Evolutionary conservation across 2,113 vertebrate species (phyloP).

Genomic region (Malurus alboscapulatus): DNA sequence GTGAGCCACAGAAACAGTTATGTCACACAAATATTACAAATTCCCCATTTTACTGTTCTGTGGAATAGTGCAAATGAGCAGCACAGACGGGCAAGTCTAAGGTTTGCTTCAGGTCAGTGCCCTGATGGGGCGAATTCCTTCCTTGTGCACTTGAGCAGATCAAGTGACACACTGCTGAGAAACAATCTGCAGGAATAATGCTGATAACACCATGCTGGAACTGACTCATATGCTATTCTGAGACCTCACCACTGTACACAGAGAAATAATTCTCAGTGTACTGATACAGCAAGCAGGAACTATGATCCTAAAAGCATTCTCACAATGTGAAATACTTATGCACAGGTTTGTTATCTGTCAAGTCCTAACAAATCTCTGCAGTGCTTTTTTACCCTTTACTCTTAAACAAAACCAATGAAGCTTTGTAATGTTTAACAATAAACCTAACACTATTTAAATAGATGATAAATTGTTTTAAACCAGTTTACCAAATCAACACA

Average conservation of each 20-base stretch:
- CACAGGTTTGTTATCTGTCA: not conserved
- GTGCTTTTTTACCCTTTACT: not conserved
- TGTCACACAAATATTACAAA: not conserved
- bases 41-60: not conserved
- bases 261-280: not conserved
- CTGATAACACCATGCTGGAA: conserved; percentile 11
- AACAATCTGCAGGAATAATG: not conserved
- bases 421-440: not conserved
- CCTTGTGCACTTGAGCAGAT: not conserved
- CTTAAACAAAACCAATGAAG: not conserved
- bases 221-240: conserved; percentile 19
- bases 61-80: not conserved
- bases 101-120: not conserved
- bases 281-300: not conserved
- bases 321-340: not conserved
- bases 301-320: not conserved
- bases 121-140: not conserved
- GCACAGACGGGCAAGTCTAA: rapidly evolving
- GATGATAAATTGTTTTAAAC: not conserved
- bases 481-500: not conserved
- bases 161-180: not conserved
- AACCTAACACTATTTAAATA: not conserved
- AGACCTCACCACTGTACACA: not conserved
- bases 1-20: not conserved
- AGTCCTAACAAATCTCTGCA: not conserved